Percentiles rank a stretch among this genome's conserved stretches.
These are phyloP conservation scores for Lissonota sp. DNA, from an alignment of 2,888 invertebrate genomes.

Conservation along the genomic window DNA sequence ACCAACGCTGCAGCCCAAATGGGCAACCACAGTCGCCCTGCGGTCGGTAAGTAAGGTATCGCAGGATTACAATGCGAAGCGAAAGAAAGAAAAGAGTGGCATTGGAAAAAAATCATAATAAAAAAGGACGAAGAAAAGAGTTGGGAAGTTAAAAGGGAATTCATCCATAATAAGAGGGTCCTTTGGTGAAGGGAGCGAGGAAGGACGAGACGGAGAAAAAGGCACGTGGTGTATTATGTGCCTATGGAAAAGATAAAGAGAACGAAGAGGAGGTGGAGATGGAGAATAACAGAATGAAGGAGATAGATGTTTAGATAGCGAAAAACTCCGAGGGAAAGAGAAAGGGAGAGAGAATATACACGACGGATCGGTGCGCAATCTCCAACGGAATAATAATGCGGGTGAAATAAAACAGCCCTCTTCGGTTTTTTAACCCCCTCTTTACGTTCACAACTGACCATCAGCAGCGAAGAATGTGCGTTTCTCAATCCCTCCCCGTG, in stretches of 20 bases:
- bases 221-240: constrained; percentile 51
- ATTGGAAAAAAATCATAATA: background rate
- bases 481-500: constrained; percentile 67
- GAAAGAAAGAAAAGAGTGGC: constrained; percentile 38
- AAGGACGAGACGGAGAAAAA: constrained; percentile 42
- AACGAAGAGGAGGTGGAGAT: background rate
- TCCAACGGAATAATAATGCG: constrained; percentile 84
- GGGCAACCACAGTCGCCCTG: too few relatives aligned
- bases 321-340: constrained; percentile 38
- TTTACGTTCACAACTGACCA: constrained; percentile 60
- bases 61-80: too few relatives aligned
- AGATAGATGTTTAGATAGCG: constrained; percentile 48
- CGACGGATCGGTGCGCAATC: constrained; percentile 82
- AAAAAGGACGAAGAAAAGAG: constrained; percentile 27
- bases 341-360: constrained; percentile 13
- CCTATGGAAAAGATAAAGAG: constrained; percentile 23
- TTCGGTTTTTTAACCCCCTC: constrained; percentile 53
- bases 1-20: too few relatives aligned
- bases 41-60: too few relatives aligned
- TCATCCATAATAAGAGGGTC: constrained; percentile 81
- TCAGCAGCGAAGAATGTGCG: constrained; percentile 51
- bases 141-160: constrained; percentile 82
- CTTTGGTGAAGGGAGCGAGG: constrained; percentile 42
- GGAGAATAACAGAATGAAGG: constrained; percentile 43
- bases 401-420: constrained; percentile 80